phyloP scores from a whole-genome alignment of 2,888 invertebrate genomes.

The Unio delphinus region DNA sequence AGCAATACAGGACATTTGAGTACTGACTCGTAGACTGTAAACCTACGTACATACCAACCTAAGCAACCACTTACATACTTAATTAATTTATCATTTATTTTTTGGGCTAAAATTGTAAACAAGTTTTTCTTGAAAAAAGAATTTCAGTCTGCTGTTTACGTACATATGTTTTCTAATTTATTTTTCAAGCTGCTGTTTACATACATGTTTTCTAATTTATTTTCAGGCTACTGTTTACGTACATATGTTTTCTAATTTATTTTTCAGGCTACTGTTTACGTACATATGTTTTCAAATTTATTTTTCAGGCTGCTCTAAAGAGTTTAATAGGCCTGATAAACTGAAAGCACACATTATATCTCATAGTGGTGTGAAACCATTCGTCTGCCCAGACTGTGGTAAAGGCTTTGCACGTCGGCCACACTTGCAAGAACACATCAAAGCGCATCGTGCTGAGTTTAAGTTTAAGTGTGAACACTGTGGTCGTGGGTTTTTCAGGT shows the following conservation, averaged over 20 bases:
- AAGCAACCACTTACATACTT: no score
- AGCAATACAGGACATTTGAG: no score
- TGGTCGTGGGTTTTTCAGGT: constrained; percentile 62
- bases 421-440: constrained; percentile 68
- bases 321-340: constrained; percentile 78
- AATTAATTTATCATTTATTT: no score
- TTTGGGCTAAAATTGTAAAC: neutral
- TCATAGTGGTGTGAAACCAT: constrained; percentile 74
- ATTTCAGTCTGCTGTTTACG: constrained; percentile 2
- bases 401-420: constrained; percentile 69
- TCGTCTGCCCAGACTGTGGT: constrained; percentile 68
- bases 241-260: neutral
- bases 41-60: no score
- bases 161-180: neutral
- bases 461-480: constrained; percentile 63
- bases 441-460: constrained; percentile 65
- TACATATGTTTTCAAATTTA: neutral
- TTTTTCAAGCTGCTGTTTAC: constrained; percentile 4
- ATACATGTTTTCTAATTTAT: neutral
- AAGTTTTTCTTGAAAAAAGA: neutral
- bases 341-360: constrained; percentile 78
- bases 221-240: neutral
- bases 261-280: neutral
- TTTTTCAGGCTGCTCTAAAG: constrained; percentile 76
- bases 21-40: no score